A percentile compares a stretch with the other conserved stretches of the same genome.
Conservation (phyloP, 2,113 vertebrate genomes). For the Pachycephala philippinensis region DNA sequence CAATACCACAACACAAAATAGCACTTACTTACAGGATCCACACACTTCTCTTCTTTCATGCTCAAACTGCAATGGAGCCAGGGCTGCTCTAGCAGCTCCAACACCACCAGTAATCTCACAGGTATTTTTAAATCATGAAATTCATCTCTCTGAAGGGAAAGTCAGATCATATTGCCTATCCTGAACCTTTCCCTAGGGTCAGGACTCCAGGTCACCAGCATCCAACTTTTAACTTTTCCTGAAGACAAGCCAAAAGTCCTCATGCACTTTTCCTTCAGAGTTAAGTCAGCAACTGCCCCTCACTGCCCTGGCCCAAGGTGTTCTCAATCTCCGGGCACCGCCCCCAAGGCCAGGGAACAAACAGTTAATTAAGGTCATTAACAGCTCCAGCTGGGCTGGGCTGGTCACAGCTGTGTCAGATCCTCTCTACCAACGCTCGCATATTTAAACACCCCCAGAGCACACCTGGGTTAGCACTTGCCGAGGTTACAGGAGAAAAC, state of each 20-base stretch:
- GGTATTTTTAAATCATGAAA: rapidly evolving
- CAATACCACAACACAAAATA: background rate
- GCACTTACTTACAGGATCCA: background rate
- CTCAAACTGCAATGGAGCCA: rapidly evolving
- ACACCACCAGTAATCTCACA: rapidly evolving
- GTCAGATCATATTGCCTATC: rapidly evolving
- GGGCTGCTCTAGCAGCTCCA: background rate
- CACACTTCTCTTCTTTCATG: background rate
- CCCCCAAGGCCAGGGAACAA: too few species aligned
- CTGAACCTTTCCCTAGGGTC: background rate
- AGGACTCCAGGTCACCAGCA: rapidly evolving
- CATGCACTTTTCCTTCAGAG: rapidly evolving
- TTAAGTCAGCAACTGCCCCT: rapidly evolving
- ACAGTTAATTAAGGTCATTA: background rate
- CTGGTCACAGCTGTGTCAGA: background rate
- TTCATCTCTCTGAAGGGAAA: background rate
- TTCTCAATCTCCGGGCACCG: rapidly evolving
- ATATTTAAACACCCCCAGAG: rapidly evolving
- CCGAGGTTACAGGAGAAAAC: background rate
- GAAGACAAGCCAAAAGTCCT: rapidly evolving
- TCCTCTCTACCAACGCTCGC: rapidly evolving
- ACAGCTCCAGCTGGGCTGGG: background rate
- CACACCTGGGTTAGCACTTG: background rate
- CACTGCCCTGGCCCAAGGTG: background rate
- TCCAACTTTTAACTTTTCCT: background rate